Evolutionary conservation across 92 coral and sea anemone species (phyloP), one percentile per base, ranked within the genome.

Genomic region (Actinostola sp.): DNA sequence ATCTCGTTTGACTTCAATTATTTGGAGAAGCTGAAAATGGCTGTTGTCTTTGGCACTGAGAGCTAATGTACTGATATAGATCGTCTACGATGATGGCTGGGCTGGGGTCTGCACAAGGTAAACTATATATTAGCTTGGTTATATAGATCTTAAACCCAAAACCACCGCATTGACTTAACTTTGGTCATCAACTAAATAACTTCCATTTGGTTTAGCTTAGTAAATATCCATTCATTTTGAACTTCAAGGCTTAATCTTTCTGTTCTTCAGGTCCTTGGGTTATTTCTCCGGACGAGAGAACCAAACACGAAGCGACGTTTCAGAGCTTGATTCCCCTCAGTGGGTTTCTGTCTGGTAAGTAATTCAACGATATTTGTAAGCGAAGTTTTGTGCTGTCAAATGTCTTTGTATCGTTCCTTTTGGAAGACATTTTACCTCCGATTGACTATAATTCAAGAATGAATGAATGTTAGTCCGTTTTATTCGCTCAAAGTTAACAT

Each of bases 271-370:
- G 75, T 14, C 87, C 95, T 7, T 95, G 99, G 99, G 92, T 95
- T 58, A 81, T 95, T n/a, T 72, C 88, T 29, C 72, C 96, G n/a
- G 99, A 91, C 15, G 99, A 95, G 63, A 76, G 99, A 34, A 77
- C 83, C 17, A 95, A 95, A 44, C 99, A 95, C 61, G 99, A 95
- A 75, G 76, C 95, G 49, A 91, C 99, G n/a, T 95, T 95, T 77
- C 90, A 82, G 33, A 83, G 93, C 33, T 46, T 95, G 74, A 91
- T 88, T 55, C 99, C 99, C 1, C 55, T 63, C 16, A 88, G 85
- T 64, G 99, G 99, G 14, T 89, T 85, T 58, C 49, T 95, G 55
- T 70, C 97, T 53, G 99, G 97, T 95, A 71, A 45, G 83, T 39
- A 20, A 53, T 6, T 53, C n/a, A n/a, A 39, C 7, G 45, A 39